phyloP scores from a whole-genome alignment of 2,113 vertebrate species.

The Mustela lutreola region DNA sequence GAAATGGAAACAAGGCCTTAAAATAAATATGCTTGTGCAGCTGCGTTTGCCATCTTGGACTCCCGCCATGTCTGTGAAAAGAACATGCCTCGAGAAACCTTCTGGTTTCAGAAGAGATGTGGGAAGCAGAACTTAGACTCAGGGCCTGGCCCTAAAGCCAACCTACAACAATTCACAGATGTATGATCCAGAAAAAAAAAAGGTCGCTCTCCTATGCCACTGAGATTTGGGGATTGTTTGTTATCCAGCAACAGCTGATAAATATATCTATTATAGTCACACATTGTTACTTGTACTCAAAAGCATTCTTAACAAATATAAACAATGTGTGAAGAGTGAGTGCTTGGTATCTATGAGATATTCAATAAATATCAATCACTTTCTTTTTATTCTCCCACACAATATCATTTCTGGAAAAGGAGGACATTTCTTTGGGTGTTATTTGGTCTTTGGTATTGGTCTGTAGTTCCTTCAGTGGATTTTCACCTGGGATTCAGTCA shows the following conservation, averaged over 20 bases:
- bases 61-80: background rate
- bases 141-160: background rate
- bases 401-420: background rate
- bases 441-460: constrained; percentile 2
- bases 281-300: background rate
- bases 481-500: background rate
- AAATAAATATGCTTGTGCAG: background rate
- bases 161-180: background rate
- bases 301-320: background rate
- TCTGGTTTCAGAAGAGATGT: background rate
- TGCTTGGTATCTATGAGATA: background rate
- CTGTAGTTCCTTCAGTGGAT: background rate
- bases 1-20: background rate
- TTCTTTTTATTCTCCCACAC: background rate
- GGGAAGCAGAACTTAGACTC: background rate
- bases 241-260: background rate
- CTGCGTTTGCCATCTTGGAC: background rate
- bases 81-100: background rate
- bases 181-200: background rate
- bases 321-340: background rate
- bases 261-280: background rate
- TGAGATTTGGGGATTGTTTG: background rate
- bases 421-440: background rate
- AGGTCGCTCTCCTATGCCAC: background rate
- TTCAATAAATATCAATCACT: background rate